Evolutionary conservation across 2,888 invertebrate genomes (phyloP), one percentile per base, ranked within the genome.

Genomic region (Lasioglossum marginatum): DNA sequence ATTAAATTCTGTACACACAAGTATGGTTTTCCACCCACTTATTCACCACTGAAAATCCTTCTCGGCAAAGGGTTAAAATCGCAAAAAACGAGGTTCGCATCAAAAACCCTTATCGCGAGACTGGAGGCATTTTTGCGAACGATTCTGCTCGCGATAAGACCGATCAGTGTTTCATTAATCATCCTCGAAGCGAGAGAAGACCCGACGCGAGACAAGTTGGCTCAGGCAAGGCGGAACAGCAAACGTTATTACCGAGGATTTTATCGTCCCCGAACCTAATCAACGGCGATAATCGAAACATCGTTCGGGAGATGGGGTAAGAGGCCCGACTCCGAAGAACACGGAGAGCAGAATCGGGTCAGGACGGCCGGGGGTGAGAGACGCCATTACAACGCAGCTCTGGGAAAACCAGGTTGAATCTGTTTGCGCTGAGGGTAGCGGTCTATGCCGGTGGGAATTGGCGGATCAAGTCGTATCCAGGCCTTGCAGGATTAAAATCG

Each of bases 401-500:
- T n/a, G 52, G 52, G 81, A 48, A 57, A 76, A 73, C 31, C 57
- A 48, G 81, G 72, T 79, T 76, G 81, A 81, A 66, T 86, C 70
- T 87, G 81, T 89, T 89, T 89, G 82, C 88, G 37, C 34, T 73
- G 76, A 60, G 78, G 81, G 72, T 89, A 43, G 70, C 48, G 72
- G 63, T 79, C 74, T 79, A 27, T 23, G 66, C 81, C 70, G 74
- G 70, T 74, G 77, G 82, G 84, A 89, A 89, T 89, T 82, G 87
- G 79, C 78, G 88, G 82, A 89, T 89, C 89, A 87, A 85, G 82
- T 66, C 48, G 81, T 89, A 89, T 83, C 87, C 83, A 23, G 40
- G 66, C 66, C 77, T 63, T 57, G 72, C 77, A 34, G 81, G 85
- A 89, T 87, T 89, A 87, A 89, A 89, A 88, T 83, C 70, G 68